Base-by-base conservation (phyloP, 2,113 vertebrate genomes). In the Oceanodroma tethys region DNA sequence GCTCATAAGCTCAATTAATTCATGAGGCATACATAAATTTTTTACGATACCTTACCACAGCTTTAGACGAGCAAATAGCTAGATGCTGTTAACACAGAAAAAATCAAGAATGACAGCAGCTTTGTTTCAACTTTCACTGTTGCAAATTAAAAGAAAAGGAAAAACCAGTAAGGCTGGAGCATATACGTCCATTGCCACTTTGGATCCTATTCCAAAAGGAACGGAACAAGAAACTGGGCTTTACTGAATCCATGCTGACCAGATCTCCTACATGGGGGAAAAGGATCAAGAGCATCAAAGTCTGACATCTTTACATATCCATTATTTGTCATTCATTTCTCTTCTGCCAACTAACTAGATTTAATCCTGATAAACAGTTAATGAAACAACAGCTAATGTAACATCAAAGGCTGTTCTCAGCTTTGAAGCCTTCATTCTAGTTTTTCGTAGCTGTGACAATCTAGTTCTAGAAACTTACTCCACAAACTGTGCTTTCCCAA, bases 371-470 rank as follows among this genome's bases (percentile, higher is more conserved):
- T 86, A 67, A 67, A 48, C 32, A 45, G 67, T 3, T 86, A 90
- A 97, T n/a, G 67, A 88, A 73, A 62, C 53, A 70, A n/a, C 67
- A 88, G 72, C 50, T 83, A 81, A 72, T 0, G 3, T 27, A 93
- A 86, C 88, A 90, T 95, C 90, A 96, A 96, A 94, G 86, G 6
- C 59, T 6, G 42, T 48, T 88, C 68, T 67, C n/a, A 40, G 59
- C 95, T 95, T 95, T 93, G 90, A 93, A 95, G 82, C 68, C 27
- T 36, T 3, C 21, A 30, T 25, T 84, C 52, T 7, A 36, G 23
- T 14, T 76, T 76, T 70, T 47, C 1, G 19, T 38, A 78, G 72
- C 43, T 59, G 52, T 40, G n/a, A 90, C 80, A 74, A 52, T 14
- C 13, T 47, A 26, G 52, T n/a, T 7, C 42, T 32, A 78, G 76